Conservation (phyloP, 2,888 invertebrate genomes). For the Chromoteleia sp. region DNA sequence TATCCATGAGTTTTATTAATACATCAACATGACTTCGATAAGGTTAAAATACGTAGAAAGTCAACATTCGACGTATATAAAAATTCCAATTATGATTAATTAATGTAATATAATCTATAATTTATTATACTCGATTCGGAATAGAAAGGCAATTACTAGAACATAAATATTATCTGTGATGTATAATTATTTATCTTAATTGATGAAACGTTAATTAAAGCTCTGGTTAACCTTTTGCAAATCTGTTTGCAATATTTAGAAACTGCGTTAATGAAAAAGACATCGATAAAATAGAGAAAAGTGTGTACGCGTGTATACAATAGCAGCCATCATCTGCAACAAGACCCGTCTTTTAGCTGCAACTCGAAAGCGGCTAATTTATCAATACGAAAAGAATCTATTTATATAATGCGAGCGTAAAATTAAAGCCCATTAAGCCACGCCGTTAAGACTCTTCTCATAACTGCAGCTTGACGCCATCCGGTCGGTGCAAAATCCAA, state of each 20-base stretch:
- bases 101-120: constrained; percentile 46
- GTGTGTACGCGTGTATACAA: neutral
- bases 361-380: constrained; percentile 51
- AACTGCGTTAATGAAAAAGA: constrained; percentile 8
- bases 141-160: constrained; percentile 39
- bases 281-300: neutral
- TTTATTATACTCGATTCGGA: constrained; percentile 24
- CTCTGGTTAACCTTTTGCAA: constrained; percentile 6
- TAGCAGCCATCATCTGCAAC: neutral
- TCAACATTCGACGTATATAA: neutral
- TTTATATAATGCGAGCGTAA: constrained; percentile 55
- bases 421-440: constrained; percentile 52
- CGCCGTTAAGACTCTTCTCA: constrained; percentile 36
- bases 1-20: constrained; percentile 1
- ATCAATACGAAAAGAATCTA: constrained; percentile 28
- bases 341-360: neutral
- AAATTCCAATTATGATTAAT: constrained; percentile 51
- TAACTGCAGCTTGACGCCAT: constrained; percentile 59
- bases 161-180: constrained; percentile 18
- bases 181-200: constrained; percentile 49
- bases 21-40: constrained; percentile 3
- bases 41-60: constrained; percentile 21
- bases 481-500: constrained; percentile 46
- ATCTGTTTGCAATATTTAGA: constrained; percentile 18
- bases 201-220: constrained; percentile 47